Percentiles rank a stretch among this genome's conserved stretches.
Evolutionary conservation across 1,140 invertebrate species (phyloP).

Genomic region (Cecropterus lyciades): DNA sequence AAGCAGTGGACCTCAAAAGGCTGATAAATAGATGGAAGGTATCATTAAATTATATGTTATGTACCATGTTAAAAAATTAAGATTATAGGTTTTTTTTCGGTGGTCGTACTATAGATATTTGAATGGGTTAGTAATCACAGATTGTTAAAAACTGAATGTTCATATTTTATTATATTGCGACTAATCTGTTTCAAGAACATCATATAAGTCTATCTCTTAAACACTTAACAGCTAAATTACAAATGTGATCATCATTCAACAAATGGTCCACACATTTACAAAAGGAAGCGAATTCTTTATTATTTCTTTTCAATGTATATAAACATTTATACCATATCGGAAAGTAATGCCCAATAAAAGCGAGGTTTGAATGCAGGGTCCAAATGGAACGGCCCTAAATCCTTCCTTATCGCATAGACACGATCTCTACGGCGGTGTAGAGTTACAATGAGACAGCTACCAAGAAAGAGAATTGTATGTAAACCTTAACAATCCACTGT

Average conservation of each 20-base stretch:
- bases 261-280: slow-evolving; percentile 18
- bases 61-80: too few species aligned
- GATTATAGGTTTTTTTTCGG: too few species aligned
- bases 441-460: slow-evolving; percentile 71
- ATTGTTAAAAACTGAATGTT: too few species aligned
- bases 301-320: slow-evolving; percentile 38
- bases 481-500: slow-evolving; percentile 55
- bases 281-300: slow-evolving; percentile 13
- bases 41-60: too few species aligned
- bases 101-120: too few species aligned
- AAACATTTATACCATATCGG: slow-evolving; percentile 50
- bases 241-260: neutral
- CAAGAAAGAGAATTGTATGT: slow-evolving; percentile 58
- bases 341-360: slow-evolving; percentile 51
- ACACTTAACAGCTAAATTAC: too few species aligned
- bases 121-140: too few species aligned
- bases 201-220: too few species aligned
- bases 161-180: too few species aligned
- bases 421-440: slow-evolving; percentile 69
- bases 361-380: slow-evolving; percentile 48
- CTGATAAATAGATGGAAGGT: too few species aligned
- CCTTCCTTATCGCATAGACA: slow-evolving; percentile 71
- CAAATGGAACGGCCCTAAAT: slow-evolving; percentile 57
- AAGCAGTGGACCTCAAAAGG: too few species aligned
- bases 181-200: too few species aligned